Base-by-base conservation (phyloP, 1,140 invertebrate species). In the Pentalonia nigronervosa region DNA sequence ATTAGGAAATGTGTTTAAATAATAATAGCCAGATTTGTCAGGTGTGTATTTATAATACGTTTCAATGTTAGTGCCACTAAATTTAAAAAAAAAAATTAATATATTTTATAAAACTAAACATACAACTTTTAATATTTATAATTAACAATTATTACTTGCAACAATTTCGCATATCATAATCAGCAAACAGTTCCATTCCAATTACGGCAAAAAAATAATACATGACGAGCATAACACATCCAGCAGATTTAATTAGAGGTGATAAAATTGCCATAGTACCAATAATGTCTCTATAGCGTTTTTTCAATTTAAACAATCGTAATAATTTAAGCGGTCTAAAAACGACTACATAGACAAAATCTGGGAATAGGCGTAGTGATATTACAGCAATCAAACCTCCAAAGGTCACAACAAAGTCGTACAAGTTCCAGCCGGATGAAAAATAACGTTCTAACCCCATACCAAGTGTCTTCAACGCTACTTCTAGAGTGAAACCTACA, bases 161-260 rank as follows among this genome's bases (percentile, higher is more conserved):
- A 95, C 98, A 98, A 95, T 98, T 98, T 93, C 96, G 96, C 95
- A 98, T 96, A 94, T 98, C 96, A 94, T 97, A 97, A 14, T 96
- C 96, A 17, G 97, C 96, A 95, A 98, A 98, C 25, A 98, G 95
- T 95, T 98, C 98, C 98, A 99, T 98, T 93, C 98, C 98, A 94
- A 99, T 97, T 93, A 99, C 98, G 7, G 98, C 97, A 95, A 98
- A 98, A 95, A 98, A 98, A 95, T 98, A 99, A 95, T 98, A 98
- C 94, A 98, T 96, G 94, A 98, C 96, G 21, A 98, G 95, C 96
- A 98, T 98, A 1, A 98, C 97, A 92, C 98, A 96, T 48, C 97
- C 97, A 3, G 97, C 97, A 14, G 97, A 97, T 87, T 97, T 94
- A 45, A 95, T 94, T 93, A 97, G 95, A 34, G 97, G 97, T 9